Conservation (phyloP, 2,113 vertebrate genomes). For the Engraulis encrasicolus region DNA sequence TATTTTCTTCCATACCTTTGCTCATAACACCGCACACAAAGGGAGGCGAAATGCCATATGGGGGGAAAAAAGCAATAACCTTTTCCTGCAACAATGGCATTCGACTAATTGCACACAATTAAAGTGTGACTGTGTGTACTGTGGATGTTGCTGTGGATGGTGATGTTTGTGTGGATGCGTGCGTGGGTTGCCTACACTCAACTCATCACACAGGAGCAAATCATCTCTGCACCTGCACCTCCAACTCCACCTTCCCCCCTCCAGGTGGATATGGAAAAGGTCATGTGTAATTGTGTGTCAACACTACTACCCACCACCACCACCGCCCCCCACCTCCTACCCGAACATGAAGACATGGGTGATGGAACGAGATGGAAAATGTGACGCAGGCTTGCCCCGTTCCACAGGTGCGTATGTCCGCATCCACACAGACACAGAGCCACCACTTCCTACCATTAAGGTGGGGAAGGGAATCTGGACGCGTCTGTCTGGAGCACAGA, state of each 20-base stretch:
- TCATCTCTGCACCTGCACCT: not conserved
- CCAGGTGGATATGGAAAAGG: not conserved
- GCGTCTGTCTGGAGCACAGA: not conserved
- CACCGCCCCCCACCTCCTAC: not conserved
- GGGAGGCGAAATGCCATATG: not conserved
- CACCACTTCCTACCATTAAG: not conserved
- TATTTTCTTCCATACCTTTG: not conserved
- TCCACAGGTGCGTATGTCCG: not conserved
- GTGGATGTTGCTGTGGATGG: too few relatives aligned
- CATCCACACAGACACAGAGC: too few relatives aligned
- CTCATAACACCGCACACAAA: not conserved
- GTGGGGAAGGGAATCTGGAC: not conserved
- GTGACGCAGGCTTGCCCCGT: not conserved
- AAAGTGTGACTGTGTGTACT: not conserved
- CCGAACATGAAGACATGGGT: not conserved
- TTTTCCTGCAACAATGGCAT: slow-evolving; percentile 1
- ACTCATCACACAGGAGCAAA: not conserved
- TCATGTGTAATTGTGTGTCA: not conserved
- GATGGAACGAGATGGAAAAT: not conserved
- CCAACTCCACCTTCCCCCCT: not conserved
- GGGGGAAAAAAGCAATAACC: not conserved
- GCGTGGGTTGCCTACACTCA: not conserved
- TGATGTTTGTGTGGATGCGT: not conserved
- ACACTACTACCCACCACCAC: not conserved
- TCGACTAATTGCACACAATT: not conserved